These are phyloP conservation scores for Ictidomys tridecemlineatus DNA, from an alignment of 2,113 vertebrate genomes.

Conservation along the genomic window DNA sequence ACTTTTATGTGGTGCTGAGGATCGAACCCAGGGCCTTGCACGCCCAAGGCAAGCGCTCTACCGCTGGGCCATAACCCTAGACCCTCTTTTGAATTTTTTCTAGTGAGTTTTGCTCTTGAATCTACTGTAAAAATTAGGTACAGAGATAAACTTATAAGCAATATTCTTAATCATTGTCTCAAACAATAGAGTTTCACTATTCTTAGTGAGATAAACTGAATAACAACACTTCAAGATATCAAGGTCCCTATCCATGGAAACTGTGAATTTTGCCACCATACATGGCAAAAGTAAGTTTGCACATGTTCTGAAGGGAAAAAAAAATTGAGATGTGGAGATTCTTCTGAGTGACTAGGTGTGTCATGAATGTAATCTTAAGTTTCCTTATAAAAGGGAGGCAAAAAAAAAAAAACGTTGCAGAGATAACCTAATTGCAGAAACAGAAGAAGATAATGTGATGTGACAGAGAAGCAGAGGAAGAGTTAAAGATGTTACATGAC, in stretches of 20 bases:
- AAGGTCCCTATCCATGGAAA: neutral
- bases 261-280: neutral
- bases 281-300: neutral
- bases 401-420: neutral
- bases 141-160: neutral
- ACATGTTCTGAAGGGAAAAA: neutral
- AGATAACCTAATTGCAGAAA: neutral
- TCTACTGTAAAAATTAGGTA: constrained; percentile 27
- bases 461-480: neutral
- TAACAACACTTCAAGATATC: neutral
- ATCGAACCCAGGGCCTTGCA: too few species aligned
- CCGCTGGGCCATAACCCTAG: too few species aligned
- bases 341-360: neutral
- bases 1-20: too few species aligned
- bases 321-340: neutral
- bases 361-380: neutral
- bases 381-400: neutral
- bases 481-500: neutral
- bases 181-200: neutral
- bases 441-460: neutral
- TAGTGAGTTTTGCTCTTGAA: constrained; percentile 30
- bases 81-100: constrained; percentile 54
- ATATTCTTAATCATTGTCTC: constrained; percentile 15
- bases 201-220: neutral
- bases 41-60: too few species aligned